A percentile compares a stretch with the other conserved stretches of the same genome.
phyloP scores from a whole-genome alignment of 2,888 invertebrate species.

The Cepaea hortensis region DNA sequence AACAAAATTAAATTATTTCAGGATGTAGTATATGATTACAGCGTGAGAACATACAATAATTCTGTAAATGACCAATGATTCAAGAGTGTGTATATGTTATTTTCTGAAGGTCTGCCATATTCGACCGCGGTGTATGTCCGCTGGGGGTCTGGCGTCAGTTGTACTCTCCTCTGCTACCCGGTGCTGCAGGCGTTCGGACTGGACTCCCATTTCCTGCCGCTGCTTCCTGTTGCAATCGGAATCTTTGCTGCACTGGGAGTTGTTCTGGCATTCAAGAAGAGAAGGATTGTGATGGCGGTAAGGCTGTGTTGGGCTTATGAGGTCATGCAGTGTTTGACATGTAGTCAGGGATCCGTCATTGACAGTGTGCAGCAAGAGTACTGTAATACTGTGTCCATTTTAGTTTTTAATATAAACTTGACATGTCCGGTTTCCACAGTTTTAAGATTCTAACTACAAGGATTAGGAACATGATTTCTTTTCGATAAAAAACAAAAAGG shows the following conservation, averaged over 20 bases:
- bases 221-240: conserved; percentile 67
- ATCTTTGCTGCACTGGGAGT: conserved; percentile 65
- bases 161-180: conserved; percentile 65
- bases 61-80: not conserved
- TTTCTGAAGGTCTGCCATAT: conserved; percentile 59
- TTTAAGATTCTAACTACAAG: too few relatives aligned
- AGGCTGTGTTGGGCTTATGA: conserved; percentile 11
- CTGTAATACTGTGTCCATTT: too few relatives aligned
- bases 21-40: too few relatives aligned
- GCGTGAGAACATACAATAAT: too few relatives aligned
- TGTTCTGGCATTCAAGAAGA: conserved; percentile 63
- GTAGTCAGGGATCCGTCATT: too few relatives aligned
- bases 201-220: conserved; percentile 67
- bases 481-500: too few relatives aligned
- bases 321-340: not conserved
- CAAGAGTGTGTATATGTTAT: not conserved
- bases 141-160: conserved; percentile 63
- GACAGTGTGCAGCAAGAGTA: too few relatives aligned
- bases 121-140: conserved; percentile 58
- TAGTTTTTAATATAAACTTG: too few relatives aligned
- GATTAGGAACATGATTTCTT: too few relatives aligned
- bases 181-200: conserved; percentile 64
- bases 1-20: too few relatives aligned
- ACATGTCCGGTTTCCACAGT: too few relatives aligned
- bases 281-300: conserved; percentile 57